Percentiles rank a stretch among this genome's conserved stretches.
Conservation (phyloP, 2,888 invertebrate species). For the Ormyrus thymus region DNA sequence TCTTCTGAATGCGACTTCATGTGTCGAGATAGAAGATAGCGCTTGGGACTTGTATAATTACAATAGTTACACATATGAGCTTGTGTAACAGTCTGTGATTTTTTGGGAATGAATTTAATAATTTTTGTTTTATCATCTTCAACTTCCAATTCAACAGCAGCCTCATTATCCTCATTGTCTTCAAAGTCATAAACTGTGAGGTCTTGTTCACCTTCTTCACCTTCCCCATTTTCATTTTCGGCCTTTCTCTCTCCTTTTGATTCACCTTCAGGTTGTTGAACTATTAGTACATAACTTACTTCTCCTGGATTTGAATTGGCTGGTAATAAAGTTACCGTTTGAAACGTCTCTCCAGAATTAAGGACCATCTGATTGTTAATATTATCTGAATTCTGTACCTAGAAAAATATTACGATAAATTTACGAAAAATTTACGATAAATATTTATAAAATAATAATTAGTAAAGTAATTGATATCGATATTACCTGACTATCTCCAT, state of each 20-base stretch:
- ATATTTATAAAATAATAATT: slow-evolving; percentile 5
- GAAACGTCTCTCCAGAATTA: slow-evolving; percentile 81
- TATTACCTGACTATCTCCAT: slow-evolving; percentile 75
- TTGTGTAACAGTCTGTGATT: slow-evolving; percentile 80
- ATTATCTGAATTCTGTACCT: slow-evolving; percentile 43
- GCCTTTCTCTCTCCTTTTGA: slow-evolving; percentile 76
- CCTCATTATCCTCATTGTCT: slow-evolving; percentile 74
- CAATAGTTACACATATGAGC: slow-evolving; percentile 93
- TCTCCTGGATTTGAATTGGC: slow-evolving; percentile 86
- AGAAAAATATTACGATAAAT: too few species aligned
- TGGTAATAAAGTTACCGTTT: slow-evolving; percentile 90
- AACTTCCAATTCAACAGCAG: slow-evolving; percentile 78
- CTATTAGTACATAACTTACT: slow-evolving; percentile 91
- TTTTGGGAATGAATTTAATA: slow-evolving; percentile 79
- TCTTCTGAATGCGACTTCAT: slow-evolving; percentile 97
- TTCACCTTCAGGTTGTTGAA: slow-evolving; percentile 83
- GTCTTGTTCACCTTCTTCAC: slow-evolving; percentile 75
- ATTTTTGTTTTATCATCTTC: slow-evolving; percentile 82
- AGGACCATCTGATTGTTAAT: slow-evolving; percentile 76
- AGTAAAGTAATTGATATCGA: neutral
- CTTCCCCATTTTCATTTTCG: slow-evolving; percentile 74
- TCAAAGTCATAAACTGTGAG: slow-evolving; percentile 73
- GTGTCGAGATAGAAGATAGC: slow-evolving; percentile 92
- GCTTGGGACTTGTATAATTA: slow-evolving; percentile 91
- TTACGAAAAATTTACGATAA: slow-evolving; percentile 9